Base-by-base conservation (phyloP, 2,113 vertebrate genomes). In the Callipepla squamata region DNA sequence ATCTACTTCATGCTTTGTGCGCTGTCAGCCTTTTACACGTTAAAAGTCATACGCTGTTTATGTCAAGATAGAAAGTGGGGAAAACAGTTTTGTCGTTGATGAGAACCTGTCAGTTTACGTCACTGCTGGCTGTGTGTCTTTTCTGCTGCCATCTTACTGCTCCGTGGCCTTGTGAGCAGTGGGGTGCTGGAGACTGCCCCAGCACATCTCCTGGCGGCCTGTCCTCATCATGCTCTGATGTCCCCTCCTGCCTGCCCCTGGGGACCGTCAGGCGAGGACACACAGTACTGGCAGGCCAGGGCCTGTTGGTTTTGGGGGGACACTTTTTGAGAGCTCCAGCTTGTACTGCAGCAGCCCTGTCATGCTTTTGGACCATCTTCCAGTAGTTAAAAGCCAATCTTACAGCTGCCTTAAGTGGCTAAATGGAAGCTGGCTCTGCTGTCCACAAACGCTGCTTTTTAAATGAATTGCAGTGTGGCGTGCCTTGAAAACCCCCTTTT, bases 41-140 rank as follows among this genome's bases (percentile, higher is more conserved):
- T 94, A 42, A 89, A 92, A 93, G 88, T 36, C 75, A 63, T 61
- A 38, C 72, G n/a, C 36, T 79, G 57, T 92, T 87, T 90, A 89
- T 92, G 38, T 72, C 87, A 80, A 94, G 80, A 94, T 95, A 58
- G 70, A 78, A 87, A 85, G 57, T 67, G 36, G 79, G 77, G 93
- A 87, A 95, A 80, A 74, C 59, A 72, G 53, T 86, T 92, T 50
- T 0, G 3, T 92, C 89, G 73, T 58, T 73, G 36, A 85, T 88
- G 80, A 91, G 70, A 93, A 90, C 30, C 61, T 85, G 77, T 95
- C 86, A 80, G 86, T 93, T 91, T 96, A 72, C 78, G 77, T 87
- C 94, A 45, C 70, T 44, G 48, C 65, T 91, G 90, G 74, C 91
- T 85, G 30, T 18, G 11, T 67, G 44, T 32, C 95, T 90, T 95